These are phyloP conservation scores for Rhincodon typus DNA, from an alignment of 2,797 vertebrate genomes.

Conservation along the genomic window DNA sequence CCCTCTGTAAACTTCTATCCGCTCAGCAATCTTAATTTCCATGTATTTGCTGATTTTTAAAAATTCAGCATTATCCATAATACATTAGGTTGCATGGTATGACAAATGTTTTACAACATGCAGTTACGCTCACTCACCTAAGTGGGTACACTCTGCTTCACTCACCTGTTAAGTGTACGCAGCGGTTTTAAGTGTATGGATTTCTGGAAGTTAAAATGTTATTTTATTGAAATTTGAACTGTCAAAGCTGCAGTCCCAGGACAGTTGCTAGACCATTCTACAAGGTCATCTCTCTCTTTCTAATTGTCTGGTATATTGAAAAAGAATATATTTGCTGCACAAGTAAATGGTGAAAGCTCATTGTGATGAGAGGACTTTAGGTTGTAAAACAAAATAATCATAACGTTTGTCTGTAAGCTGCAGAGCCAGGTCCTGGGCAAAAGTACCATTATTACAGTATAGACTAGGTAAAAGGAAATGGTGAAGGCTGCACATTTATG, in stretches of 20 bases:
- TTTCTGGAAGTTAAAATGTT: constrained; percentile 26
- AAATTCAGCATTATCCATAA: constrained; percentile 29
- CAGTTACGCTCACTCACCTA: constrained; percentile 25
- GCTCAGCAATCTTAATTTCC: constrained; percentile 13
- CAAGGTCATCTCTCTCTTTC: not conserved
- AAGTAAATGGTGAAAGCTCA: not conserved
- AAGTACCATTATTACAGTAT: not conserved
- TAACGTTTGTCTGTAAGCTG: not conserved
- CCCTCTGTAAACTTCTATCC: not conserved
- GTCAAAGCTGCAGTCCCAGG: constrained; percentile 6
- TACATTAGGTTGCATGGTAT: constrained; percentile 31
- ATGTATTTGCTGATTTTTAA: constrained; percentile 18
- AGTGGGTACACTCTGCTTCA: constrained; percentile 30
- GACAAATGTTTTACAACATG: constrained; percentile 23
- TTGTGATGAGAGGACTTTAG: not conserved
- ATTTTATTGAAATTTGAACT: constrained; percentile 30
- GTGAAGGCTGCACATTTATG: not conserved
- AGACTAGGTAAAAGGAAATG: not conserved
- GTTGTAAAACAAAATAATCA: not conserved
- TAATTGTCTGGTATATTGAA: not conserved
- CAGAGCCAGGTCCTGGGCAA: not conserved
- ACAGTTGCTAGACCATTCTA: constrained; percentile 7
- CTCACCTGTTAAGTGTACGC: constrained; percentile 28
- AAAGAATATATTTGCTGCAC: not conserved
- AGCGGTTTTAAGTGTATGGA: constrained; percentile 28